Base-by-base conservation (phyloP, 2,113 vertebrate species). In the Cisticola juncidis region DNA sequence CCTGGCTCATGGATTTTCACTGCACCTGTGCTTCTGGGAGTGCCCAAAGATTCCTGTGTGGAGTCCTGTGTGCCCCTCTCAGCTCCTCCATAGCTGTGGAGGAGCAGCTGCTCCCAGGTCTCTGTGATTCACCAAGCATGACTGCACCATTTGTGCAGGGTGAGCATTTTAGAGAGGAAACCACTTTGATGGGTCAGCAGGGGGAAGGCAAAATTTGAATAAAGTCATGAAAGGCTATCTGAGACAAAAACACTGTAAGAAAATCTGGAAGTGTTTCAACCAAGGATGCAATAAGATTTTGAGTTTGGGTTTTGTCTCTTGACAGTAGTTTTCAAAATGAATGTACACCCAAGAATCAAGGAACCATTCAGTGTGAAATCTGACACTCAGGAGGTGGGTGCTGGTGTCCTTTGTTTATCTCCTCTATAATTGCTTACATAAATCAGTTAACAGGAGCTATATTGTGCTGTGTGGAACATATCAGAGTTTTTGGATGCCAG, bases 141-240 rank as follows among this genome's bases (percentile, higher is more conserved):
- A 92, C 96, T 48, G 8, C n/a, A 91, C 86, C 96, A 92, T 92
- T 96, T 96, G 92, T 91, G 84, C 12, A 4, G 38, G 51, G 71
- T 83, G 89, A 61, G 74, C 91, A 70, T 94, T 92, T 78, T 45
- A 90, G 81, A 57, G 71, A 91, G 84, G 86, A 91, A 87, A 92
- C 56, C 70, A 80, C 81, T 90, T 83, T 70, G 81, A 95, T 88
- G 68, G 94, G 84, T 81, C 89, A 94, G 64, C 60, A 83, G 81
- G 74, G 91, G 76, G 56, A 95, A 95, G 74, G 50, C 5, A 86
- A 76, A 88, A 90, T 94, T 88, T 86, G 40, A 88, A 92, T 81
- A 80, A 78, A 88, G 23, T 33, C 54, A 81, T 90, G 74, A 90
- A 90, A 88, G 4, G 20, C 51, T 82, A 58, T 51, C 35, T n/a